phyloP scores from a whole-genome alignment of 2,888 invertebrate genomes.

The Agonopterix heracliana region DNA sequence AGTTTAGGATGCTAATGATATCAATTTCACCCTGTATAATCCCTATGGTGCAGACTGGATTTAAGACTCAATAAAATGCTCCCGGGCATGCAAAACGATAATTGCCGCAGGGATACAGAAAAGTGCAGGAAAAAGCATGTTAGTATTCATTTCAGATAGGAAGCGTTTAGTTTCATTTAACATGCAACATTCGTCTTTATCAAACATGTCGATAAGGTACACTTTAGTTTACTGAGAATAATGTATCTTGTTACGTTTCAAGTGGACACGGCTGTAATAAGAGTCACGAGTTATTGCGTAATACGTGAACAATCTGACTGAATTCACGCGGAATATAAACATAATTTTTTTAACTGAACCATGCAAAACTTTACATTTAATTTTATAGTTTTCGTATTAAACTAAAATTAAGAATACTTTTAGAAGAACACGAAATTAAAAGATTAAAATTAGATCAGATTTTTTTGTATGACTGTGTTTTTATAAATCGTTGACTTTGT shows the following conservation, averaged over 20 bases:
- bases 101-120: slow-evolving; percentile 35
- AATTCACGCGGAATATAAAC: slow-evolving; percentile 43
- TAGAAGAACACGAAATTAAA: too few relatives aligned
- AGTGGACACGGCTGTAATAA: slow-evolving; percentile 46
- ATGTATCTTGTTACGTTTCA: slow-evolving; percentile 47
- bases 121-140: slow-evolving; percentile 51
- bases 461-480: too few relatives aligned
- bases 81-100: slow-evolving; percentile 16
- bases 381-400: too few relatives aligned
- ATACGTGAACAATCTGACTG: slow-evolving; percentile 52
- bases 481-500: too few relatives aligned
- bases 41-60: too few relatives aligned
- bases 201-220: slow-evolving; percentile 22
- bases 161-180: slow-evolving; percentile 21
- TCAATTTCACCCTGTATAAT: too few relatives aligned
- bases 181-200: slow-evolving; percentile 30
- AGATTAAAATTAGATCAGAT: too few relatives aligned
- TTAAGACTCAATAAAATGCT: too few relatives aligned
- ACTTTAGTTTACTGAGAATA: slow-evolving; percentile 26
- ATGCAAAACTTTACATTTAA: too few relatives aligned
- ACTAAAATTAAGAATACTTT: too few relatives aligned
- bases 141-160: slow-evolving; percentile 44
- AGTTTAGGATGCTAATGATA: too few relatives aligned
- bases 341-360: neutral
- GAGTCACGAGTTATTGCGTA: slow-evolving; percentile 74